A percentile compares a stretch with the other conserved stretches of the same genome.
These are phyloP conservation scores for Clepsis dumicolana DNA, from an alignment of 2,888 invertebrate genomes.

Conservation along the genomic window DNA sequence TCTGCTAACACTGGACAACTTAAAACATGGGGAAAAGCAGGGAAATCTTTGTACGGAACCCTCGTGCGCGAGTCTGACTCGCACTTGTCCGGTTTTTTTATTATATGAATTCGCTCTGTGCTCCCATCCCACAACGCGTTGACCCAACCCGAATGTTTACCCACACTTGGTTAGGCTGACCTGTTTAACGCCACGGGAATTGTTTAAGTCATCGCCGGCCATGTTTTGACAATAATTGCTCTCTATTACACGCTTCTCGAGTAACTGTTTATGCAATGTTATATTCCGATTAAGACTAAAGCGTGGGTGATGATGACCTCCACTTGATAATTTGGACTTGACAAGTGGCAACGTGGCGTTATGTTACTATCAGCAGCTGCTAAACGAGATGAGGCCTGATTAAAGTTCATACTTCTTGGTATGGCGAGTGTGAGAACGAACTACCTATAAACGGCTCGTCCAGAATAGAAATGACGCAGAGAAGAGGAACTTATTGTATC, in stretches of 20 bases:
- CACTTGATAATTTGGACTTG: slow-evolving; percentile 8
- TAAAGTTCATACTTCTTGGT: background rate
- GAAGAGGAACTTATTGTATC: too few species aligned
- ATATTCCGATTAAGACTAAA: slow-evolving; percentile 46
- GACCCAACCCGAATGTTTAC: slow-evolving; percentile 47
- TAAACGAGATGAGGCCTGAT: background rate
- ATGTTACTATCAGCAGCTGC: background rate
- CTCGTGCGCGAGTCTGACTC: too few species aligned
- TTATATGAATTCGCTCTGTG: slow-evolving; percentile 1
- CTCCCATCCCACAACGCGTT: background rate
- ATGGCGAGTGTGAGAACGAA: background rate
- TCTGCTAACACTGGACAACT: too few species aligned
- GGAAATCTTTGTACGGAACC: too few species aligned
- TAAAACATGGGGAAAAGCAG: too few species aligned
- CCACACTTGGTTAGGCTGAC: slow-evolving; percentile 55
- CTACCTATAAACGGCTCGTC: too few species aligned
- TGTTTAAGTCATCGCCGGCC: slow-evolving; percentile 61
- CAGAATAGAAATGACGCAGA: too few species aligned
- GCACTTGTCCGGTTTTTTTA: too few species aligned
- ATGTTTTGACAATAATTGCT: slow-evolving; percentile 73
- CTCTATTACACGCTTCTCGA: slow-evolving; percentile 47
- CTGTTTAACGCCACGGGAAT: slow-evolving; percentile 59
- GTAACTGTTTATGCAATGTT: slow-evolving; percentile 48
- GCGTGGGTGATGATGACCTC: slow-evolving; percentile 14
- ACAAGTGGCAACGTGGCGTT: background rate